Conservation (phyloP, 2,113 vertebrate genomes). For the Casuarius casuarius region DNA sequence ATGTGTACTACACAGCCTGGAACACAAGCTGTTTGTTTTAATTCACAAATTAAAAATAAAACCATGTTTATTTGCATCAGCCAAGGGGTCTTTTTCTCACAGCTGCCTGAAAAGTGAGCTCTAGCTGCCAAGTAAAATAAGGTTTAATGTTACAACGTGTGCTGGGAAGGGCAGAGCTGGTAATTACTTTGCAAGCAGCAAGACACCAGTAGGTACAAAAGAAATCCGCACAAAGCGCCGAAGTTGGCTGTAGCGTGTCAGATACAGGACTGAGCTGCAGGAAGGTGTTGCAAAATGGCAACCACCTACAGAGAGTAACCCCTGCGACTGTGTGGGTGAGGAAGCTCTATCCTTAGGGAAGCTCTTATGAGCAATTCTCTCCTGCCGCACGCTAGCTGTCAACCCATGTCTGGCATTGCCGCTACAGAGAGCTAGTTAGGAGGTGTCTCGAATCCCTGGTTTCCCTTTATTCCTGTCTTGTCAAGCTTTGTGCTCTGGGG, state of each 20-base stretch:
- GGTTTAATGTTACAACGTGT: slow-evolving; percentile 6
- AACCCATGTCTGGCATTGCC: neutral
- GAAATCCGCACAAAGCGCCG: neutral
- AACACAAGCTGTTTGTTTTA: slow-evolving; percentile 48
- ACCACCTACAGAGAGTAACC: neutral
- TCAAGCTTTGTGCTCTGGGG: neutral
- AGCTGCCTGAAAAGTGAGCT: slow-evolving; percentile 47
- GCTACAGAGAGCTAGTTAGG: neutral
- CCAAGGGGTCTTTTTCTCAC: slow-evolving; percentile 54
- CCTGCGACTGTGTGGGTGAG: neutral
- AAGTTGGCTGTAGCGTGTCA: slow-evolving; percentile 42
- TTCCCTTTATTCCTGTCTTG: slow-evolving; percentile 15
- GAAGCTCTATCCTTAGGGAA: neutral
- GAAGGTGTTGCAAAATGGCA: neutral
- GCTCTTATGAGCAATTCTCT: neutral
- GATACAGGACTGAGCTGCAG: neutral
- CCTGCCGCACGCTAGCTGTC: neutral
- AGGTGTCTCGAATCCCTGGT: neutral
- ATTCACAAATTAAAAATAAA: slow-evolving; percentile 61
- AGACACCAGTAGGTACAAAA: neutral
- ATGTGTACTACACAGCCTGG: neutral
- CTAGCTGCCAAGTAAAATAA: slow-evolving; percentile 30
- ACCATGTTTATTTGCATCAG: slow-evolving; percentile 43
- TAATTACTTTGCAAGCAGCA: slow-evolving; percentile 45
- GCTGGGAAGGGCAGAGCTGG: slow-evolving; percentile 56